Base-by-base conservation (phyloP, 2,888 invertebrate species). In the Pyrocoelia pectoralis region DNA sequence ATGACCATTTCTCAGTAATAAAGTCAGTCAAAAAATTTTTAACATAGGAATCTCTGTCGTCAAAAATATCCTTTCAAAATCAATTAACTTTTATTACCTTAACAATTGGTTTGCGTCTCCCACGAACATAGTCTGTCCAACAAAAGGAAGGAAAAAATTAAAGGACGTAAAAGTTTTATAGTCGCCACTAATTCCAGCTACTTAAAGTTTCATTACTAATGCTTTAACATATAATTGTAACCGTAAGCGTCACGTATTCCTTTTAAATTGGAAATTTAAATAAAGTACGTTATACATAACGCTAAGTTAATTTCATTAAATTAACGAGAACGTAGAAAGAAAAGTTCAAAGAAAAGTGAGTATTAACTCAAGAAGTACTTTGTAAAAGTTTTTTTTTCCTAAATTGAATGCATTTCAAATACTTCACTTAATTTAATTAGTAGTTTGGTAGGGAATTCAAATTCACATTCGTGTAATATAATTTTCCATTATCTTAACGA, bases 371-470 rank as follows among this genome's bases (percentile, higher is more conserved):
- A 33, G 33, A 8, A 33, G 33, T 33, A 8, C n/a, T 17, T 17
- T 46, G 17, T 46, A 41, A n/a, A 41, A 41, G 41, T 12, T 13
- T 41, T 14, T 12, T n/a, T n/a, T n/a, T n/a, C n/a, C n/a, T n/a
- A n/a, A n/a, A n/a, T n/a, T n/a, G n/a, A n/a, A n/a, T n/a, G n/a
- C n/a, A n/a, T 17, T 46, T 15, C 17, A 46, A 46, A 46, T 46
- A 41, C 13, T 6, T 13, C 56, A 61, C 56, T 62, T 46, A 46
- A 62, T 62, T 62, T 57, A 62, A 62, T 62, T 62, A 62, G 62
- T 62, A 62, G 62, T 62, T 60, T 60, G 54, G 60, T 60, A 54
- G 58, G 24, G 41, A 51, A 58, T 51, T 52, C 52, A 60, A 15
- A 46, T 17, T 46, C 54, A 24, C 24, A 33, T 24, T 24, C 24